These are phyloP conservation scores for Hyla sarda DNA, from an alignment of 2,113 vertebrate genomes.

Conservation along the genomic window DNA sequence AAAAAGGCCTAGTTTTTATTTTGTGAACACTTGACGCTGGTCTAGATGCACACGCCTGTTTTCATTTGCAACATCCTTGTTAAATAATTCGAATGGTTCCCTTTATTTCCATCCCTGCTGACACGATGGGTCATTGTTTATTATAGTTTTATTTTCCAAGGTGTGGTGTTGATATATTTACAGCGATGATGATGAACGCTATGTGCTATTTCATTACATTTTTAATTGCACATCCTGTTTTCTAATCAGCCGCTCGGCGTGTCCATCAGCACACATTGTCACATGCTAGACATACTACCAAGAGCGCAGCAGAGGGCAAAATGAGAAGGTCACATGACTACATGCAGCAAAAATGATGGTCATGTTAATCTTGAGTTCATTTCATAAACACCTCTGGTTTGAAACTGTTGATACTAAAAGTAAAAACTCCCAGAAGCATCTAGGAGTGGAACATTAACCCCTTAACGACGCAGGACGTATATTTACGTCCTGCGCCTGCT, in stretches of 20 bases:
- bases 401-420: too few species aligned
- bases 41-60: background rate
- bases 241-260: background rate
- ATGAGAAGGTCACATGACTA: background rate
- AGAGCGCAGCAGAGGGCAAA: background rate
- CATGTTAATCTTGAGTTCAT: background rate
- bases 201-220: conserved; percentile 1
- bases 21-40: too few species aligned
- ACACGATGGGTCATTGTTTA: background rate
- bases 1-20: too few species aligned
- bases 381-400: too few species aligned
- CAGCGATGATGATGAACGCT: background rate
- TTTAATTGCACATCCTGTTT: conserved; percentile 41
- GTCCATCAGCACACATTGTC: conserved; percentile 37
- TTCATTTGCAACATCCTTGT: conserved; percentile 24
- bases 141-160: conserved; percentile 17
- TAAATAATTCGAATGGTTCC: background rate
- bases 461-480: too few species aligned
- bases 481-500: too few species aligned
- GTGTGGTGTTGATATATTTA: conserved; percentile 12
- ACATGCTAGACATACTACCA: background rate
- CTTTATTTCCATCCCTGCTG: background rate
- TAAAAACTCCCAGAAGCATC: too few species aligned
- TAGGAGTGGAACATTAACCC: too few species aligned
- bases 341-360: background rate